These are phyloP conservation scores for Silurus aristotelis DNA, from an alignment of 2,797 vertebrate genomes.

Conservation along the genomic window DNA sequence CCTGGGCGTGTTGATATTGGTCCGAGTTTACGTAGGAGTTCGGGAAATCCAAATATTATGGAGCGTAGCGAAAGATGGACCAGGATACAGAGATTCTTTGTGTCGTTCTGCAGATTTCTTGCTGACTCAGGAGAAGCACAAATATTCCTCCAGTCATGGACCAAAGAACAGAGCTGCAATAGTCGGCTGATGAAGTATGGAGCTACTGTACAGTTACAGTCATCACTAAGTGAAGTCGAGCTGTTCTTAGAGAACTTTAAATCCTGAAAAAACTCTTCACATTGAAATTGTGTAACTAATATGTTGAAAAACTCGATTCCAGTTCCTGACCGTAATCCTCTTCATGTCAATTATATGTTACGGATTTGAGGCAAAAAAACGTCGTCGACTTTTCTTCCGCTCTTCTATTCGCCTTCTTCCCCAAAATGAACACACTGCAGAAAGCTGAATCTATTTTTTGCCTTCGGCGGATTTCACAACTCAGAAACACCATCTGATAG, in stretches of 20 bases:
- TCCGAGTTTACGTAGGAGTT: slow-evolving; percentile 74
- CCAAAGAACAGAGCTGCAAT: neutral
- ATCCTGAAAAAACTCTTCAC: neutral
- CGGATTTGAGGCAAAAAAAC: neutral
- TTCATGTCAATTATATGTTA: neutral
- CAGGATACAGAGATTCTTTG: slow-evolving; percentile 66
- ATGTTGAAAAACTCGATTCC: neutral
- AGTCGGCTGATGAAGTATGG: too few species aligned
- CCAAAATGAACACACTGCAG: neutral
- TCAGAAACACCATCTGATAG: neutral
- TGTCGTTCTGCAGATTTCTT: neutral
- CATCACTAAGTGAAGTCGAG: neutral
- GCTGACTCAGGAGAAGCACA: slow-evolving; percentile 2
- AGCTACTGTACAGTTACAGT: neutral
- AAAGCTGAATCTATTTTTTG: slow-evolving; percentile 39
- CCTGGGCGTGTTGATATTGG: slow-evolving; percentile 46
- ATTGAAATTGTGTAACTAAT: neutral
- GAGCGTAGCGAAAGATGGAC: slow-evolving; percentile 62
- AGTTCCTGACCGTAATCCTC: neutral
- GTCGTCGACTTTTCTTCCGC: neutral
- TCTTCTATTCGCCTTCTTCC: neutral
- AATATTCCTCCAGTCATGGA: slow-evolving; percentile 9
- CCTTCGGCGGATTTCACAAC: slow-evolving; percentile 37
- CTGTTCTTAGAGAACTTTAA: neutral
- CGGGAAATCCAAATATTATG: slow-evolving; percentile 77